Evolutionary conservation across 2,797 vertebrate species (phyloP).

Genomic region (Heliangelus exortis): DNA sequence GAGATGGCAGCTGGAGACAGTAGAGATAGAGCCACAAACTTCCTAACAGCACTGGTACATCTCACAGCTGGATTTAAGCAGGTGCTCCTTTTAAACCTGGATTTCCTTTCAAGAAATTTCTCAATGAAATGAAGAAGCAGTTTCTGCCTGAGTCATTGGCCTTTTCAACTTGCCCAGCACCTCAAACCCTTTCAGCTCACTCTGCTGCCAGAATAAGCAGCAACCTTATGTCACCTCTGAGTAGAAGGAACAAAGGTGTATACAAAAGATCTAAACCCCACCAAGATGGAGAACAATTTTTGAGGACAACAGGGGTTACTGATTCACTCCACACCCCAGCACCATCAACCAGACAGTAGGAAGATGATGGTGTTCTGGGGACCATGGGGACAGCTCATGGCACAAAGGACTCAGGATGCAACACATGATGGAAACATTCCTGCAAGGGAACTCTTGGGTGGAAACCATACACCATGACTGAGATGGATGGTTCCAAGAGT

Average conservation of each 20-base stretch:
- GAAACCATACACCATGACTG: fast-evolving
- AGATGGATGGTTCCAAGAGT: not conserved
- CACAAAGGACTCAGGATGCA: not conserved
- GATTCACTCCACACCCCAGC: not conserved
- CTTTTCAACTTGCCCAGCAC: not conserved
- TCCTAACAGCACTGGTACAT: not conserved
- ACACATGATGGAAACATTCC: fast-evolving
- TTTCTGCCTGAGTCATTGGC: not conserved
- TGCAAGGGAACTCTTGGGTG: not conserved
- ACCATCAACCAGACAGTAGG: fast-evolving
- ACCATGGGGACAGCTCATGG: not conserved
- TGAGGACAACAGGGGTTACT: not conserved
- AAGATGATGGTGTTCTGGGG: not conserved
- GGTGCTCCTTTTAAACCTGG: not conserved
- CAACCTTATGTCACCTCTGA: not conserved
- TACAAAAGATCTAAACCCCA: not conserved
- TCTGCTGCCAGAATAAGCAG: not conserved
- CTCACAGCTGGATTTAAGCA: not conserved
- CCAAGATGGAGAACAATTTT: not conserved
- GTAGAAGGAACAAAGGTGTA: not conserved
- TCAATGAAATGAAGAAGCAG: not conserved
- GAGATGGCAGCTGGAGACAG: not conserved
- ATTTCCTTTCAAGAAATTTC: not conserved
- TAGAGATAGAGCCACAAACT: not conserved
- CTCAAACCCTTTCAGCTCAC: not conserved